These are phyloP conservation scores for Trichechus manatus DNA, from an alignment of 2,113 vertebrate genomes.

Conservation along the genomic window DNA sequence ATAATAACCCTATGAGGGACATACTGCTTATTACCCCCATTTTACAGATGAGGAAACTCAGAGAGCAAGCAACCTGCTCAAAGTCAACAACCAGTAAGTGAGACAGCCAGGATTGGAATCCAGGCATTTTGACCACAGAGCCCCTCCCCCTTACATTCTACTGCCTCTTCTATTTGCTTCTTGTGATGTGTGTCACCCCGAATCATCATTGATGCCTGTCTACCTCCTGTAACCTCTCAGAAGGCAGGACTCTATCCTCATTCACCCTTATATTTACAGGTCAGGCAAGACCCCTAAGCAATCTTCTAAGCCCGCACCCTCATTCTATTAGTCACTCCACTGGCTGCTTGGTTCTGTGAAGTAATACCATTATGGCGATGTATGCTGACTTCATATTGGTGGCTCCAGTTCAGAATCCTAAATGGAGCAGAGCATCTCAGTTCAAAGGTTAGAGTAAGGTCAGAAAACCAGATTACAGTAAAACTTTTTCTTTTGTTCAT, in stretches of 20 bases:
- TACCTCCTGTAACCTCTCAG: neutral
- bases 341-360: neutral
- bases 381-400: neutral
- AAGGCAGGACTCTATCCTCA: neutral
- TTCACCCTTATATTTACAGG: neutral
- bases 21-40: neutral
- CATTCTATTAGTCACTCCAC: neutral
- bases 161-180: slow-evolving; percentile 10
- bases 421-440: neutral
- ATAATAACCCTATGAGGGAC: neutral
- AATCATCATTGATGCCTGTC: neutral
- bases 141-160: neutral
- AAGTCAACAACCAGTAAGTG: neutral
- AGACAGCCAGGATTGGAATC: neutral
- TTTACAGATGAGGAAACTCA: neutral
- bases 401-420: neutral
- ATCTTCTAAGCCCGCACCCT: neutral
- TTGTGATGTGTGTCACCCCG: neutral
- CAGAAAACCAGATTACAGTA: neutral
- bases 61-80: neutral
- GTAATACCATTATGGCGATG: neutral
- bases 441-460: neutral
- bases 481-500: neutral
- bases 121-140: neutral
- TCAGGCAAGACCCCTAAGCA: neutral